Evolutionary conservation across 1,140 invertebrate species (phyloP), one percentile per base, ranked within the genome.

Genomic region (Saccostrea cuccullata): DNA sequence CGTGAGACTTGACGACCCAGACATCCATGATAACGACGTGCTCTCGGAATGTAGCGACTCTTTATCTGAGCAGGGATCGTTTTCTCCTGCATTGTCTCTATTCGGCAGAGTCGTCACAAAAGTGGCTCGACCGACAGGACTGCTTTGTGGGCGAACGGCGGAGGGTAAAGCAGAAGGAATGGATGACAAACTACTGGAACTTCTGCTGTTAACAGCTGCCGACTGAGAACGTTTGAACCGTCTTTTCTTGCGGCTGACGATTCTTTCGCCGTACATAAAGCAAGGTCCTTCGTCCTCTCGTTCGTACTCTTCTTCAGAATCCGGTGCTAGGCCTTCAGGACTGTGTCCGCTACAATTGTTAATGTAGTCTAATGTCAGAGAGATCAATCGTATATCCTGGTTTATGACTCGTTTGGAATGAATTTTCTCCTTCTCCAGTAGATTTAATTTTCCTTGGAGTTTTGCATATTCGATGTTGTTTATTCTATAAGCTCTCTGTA

Each of bases 311-410:
- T 58, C 86, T 84, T 89, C 89, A 4, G 77, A 87, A 20, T 87
- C 84, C 0, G 92, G 91, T 3, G 89, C 90, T 2, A 92, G 87
- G n/a, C 92, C 93, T 84, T 93, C 93, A 8, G 91, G 90, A 47
- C 93, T 94, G 83, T 91, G 90, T 0, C 93, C 93, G 87, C 93
- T 94, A 85, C 90, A 92, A 0, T 91, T 88, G 70, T 93, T 91
- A 26, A 93, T 93, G 82, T 93, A 92, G 55, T 94, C 92, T 82
- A 93, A 67, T 6, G 93, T 92, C 30, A 92, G n/a, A 0, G 92
- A 92, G n/a, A 93, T 92, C 20, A 94, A 87, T 20, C 92, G 87
- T 70, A 94, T 94, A 82, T 94, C 93, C 70, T 93, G 93, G 87
- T 93, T 93, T 47, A 91, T 93, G 20, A 94, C 87, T 26, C 92